Percentiles rank a stretch among this genome's conserved stretches.
Conservation (phyloP, 1,140 invertebrate genomes). For the Macrobrachium nipponense region DNA sequence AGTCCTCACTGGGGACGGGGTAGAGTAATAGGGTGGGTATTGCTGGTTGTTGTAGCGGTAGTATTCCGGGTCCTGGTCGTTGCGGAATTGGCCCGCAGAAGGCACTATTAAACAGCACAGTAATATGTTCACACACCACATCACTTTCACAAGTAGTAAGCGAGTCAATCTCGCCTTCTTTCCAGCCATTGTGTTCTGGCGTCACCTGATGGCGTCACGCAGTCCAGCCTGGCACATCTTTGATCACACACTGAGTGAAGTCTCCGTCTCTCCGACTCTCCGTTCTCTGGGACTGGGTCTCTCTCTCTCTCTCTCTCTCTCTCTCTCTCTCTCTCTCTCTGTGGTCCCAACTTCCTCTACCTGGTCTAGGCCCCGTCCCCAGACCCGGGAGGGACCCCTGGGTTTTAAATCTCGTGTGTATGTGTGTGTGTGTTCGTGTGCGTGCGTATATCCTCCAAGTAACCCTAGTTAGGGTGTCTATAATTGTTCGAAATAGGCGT, state of each 20-base stretch:
- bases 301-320: too few relatives aligned
- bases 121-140: background rate
- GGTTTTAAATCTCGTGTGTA: constrained; percentile 34
- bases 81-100: constrained; percentile 35
- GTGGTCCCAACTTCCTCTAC: too few relatives aligned
- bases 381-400: background rate
- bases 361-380: too few relatives aligned
- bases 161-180: background rate
- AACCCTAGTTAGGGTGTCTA: background rate
- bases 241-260: constrained; percentile 3
- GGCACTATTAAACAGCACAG: background rate
- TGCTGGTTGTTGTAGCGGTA: constrained; percentile 34
- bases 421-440: background rate
- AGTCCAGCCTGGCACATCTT: background rate
- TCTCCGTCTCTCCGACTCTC: too few relatives aligned
- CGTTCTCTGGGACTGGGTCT: too few relatives aligned
- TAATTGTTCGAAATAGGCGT: background rate
- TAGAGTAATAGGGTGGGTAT: constrained; percentile 27
- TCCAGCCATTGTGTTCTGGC: background rate
- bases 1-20: constrained; percentile 23
- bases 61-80: constrained; percentile 41
- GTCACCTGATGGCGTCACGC: constrained; percentile 7
- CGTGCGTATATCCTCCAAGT: background rate
- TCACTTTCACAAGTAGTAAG: background rate
- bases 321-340: too few relatives aligned